Conservation (phyloP, 2,888 invertebrate species). For the Cheilosia urbana region DNA sequence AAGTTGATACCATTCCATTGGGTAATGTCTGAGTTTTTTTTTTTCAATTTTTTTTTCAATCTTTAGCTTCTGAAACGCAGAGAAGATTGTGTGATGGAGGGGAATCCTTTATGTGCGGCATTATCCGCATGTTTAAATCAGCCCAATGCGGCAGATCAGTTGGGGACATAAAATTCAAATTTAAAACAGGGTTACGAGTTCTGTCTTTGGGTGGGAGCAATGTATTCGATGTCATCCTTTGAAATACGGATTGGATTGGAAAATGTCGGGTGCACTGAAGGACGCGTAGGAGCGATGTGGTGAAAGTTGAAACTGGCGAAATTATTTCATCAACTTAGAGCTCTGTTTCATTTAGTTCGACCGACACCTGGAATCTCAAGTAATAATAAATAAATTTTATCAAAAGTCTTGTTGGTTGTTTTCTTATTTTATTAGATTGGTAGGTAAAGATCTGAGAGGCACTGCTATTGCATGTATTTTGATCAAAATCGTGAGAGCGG, state of each 20-base stretch:
- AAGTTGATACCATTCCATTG: constrained; percentile 72
- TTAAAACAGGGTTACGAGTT: constrained; percentile 33
- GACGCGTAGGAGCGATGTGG: no score
- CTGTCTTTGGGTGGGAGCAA: constrained; percentile 19
- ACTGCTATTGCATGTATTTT: no score
- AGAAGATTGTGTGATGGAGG: constrained; percentile 28
- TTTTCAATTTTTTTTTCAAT: constrained; percentile 23
- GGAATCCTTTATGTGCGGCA: constrained; percentile 61
- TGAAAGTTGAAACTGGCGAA: no score
- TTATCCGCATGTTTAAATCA: constrained; percentile 65
- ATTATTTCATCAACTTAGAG: no score
- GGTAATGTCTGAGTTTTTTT: constrained; percentile 61
- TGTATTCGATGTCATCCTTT: constrained; percentile 13
- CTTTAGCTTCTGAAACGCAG: constrained; percentile 25
- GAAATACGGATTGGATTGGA: constrained; percentile 2
- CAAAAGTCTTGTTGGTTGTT: no score
- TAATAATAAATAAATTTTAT: no score
- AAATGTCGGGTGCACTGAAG: not conserved
- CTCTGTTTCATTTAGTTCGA: no score
- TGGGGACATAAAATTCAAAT: constrained; percentile 64
- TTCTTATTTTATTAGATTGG: no score
- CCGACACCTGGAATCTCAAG: no score
- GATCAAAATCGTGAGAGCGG: no score
- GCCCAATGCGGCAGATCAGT: constrained; percentile 65
- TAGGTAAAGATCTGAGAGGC: no score